Evolutionary conservation across 2,113 vertebrate species (phyloP).

Genomic region (Chloropsis hardwickii): DNA sequence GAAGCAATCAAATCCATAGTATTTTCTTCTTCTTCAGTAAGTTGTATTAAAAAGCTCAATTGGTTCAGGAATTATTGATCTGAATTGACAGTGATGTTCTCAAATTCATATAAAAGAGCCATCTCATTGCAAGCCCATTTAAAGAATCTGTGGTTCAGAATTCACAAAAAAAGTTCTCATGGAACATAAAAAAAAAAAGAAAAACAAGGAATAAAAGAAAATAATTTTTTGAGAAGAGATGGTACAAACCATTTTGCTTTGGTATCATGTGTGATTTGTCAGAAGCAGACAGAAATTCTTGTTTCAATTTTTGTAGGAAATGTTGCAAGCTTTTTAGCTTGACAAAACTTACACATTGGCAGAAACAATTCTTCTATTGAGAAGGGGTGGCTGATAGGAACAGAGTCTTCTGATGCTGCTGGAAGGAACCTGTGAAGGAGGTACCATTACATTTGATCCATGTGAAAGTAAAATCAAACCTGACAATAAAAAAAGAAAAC

Average conservation of each 20-base stretch:
- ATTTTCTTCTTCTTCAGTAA: constrained; percentile 52
- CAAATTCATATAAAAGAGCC: constrained; percentile 68
- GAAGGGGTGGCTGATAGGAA: neutral
- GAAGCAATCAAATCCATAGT: constrained; percentile 62
- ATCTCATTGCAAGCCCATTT: constrained; percentile 62
- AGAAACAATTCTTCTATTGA: neutral
- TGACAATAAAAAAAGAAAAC: neutral
- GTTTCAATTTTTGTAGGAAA: neutral
- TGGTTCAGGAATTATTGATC: constrained; percentile 71
- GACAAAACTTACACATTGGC: neutral
- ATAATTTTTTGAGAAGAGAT: neutral
- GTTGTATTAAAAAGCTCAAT: constrained; percentile 65
- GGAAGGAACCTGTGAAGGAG: neutral
- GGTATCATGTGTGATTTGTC: neutral
- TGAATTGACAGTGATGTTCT: constrained; percentile 66
- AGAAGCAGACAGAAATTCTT: neutral
- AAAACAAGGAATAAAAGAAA: neutral
- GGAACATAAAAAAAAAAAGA: neutral
- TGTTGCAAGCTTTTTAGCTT: neutral
- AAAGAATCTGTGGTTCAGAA: constrained; percentile 36
- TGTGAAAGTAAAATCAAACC: neutral
- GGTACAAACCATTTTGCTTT: neutral
- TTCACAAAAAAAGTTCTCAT: constrained; percentile 27
- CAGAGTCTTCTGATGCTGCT: neutral
- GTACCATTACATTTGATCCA: neutral